A percentile compares a stretch with the other conserved stretches of the same genome.
Evolutionary conservation across 2,888 invertebrate genomes (phyloP).

Genomic region (Brachypalpus laphriformis): DNA sequence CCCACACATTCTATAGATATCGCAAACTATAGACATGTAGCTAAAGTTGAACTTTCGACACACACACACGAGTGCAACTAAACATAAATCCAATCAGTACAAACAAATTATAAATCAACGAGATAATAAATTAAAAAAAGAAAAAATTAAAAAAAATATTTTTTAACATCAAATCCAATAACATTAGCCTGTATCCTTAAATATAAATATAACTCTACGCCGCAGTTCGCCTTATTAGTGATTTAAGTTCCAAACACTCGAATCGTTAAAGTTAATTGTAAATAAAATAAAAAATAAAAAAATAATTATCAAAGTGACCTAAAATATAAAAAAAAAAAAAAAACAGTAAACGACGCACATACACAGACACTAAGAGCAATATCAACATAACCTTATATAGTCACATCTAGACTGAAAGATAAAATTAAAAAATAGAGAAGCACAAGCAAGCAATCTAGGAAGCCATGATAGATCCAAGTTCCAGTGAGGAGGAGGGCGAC

Average conservation of each 20-base stretch:
- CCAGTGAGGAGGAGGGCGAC: slow-evolving; percentile 97
- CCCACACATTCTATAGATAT: too few relatives aligned
- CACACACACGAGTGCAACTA: neutral
- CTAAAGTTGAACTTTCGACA: too few relatives aligned
- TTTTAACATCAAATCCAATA: too few relatives aligned
- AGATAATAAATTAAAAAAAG: slow-evolving; percentile 46
- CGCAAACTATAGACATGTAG: too few relatives aligned
- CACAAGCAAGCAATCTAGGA: neutral
- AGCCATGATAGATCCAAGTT: slow-evolving; percentile 97
- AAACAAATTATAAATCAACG: slow-evolving; percentile 41
- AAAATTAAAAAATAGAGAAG: neutral
- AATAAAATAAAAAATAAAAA: slow-evolving; percentile 1
- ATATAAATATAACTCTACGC: slow-evolving; percentile 28
- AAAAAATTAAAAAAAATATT: too few relatives aligned
- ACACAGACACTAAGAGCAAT: slow-evolving; percentile 46
- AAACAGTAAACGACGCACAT: too few relatives aligned
- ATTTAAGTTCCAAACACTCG: slow-evolving; percentile 50
- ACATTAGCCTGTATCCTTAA: too few relatives aligned
- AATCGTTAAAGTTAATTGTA: slow-evolving; percentile 27
- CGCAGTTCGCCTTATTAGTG: slow-evolving; percentile 68
- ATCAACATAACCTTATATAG: slow-evolving; percentile 27
- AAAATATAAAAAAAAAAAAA: neutral
- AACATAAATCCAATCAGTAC: slow-evolving; percentile 32
- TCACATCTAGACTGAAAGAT: slow-evolving; percentile 17
- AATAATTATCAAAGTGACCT: slow-evolving; percentile 13